Conservation (phyloP, 2,888 invertebrate genomes). For the Zaprionus obscuricornis region DNA sequence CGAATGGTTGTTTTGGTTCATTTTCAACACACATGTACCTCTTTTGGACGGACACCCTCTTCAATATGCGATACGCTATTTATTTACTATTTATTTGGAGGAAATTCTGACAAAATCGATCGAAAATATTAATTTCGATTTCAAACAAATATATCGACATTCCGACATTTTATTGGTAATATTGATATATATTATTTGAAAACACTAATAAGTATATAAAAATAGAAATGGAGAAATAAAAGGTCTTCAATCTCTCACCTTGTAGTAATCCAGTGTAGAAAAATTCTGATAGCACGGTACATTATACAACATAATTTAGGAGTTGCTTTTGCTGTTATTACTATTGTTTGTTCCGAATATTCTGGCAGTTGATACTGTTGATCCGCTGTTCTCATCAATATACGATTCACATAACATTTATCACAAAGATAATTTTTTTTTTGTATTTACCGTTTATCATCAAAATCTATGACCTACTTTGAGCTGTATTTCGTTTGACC, state of each 20-base stretch:
- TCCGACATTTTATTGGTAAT: no score
- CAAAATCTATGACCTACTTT: not conserved
- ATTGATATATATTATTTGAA: not conserved
- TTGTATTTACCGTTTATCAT: no score
- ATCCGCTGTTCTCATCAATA: not conserved
- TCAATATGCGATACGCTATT: no score
- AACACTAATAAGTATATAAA: not conserved
- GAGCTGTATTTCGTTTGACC: slow-evolving; percentile 25
- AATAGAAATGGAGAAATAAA: not conserved
- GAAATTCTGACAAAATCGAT: no score
- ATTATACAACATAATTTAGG: slow-evolving; percentile 83
- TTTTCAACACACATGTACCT: no score
- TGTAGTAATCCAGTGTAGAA: slow-evolving; percentile 84
- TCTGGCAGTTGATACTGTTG: no score
- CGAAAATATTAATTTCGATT: no score
- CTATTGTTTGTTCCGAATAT: not conserved
- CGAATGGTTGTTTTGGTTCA: no score
- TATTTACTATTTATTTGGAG: no score
- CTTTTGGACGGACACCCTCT: no score
- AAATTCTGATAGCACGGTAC: slow-evolving; percentile 83
- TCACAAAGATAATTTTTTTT: not conserved
- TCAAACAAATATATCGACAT: no score
- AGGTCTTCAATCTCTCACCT: slow-evolving; percentile 72
- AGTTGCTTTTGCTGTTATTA: slow-evolving; percentile 36
- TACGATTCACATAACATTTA: not conserved